Base-by-base conservation (phyloP, 2,797 vertebrate species). In the Labroides dimidiatus region DNA sequence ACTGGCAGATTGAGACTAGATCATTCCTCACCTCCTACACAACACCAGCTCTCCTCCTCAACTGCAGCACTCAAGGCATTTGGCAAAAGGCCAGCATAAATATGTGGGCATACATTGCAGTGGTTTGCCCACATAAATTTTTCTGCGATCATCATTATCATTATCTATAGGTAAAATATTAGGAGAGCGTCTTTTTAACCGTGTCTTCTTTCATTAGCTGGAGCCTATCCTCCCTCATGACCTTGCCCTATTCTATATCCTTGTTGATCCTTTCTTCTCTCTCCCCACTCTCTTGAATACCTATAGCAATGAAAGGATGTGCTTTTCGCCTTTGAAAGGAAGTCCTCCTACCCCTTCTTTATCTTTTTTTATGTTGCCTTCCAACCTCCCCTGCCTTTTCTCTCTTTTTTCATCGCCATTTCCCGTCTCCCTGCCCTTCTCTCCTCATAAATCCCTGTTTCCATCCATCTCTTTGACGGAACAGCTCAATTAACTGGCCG, bases 401-500 rank as follows among this genome's bases (percentile, higher is more conserved):
- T 62, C 47, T 19, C 9, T 44, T 54, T 59, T 73, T 64, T 66
- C 73, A 57, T 23, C 64, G n/a, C 60, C 53, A 50, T 68, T 60
- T 24, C 54, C 43, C 12, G 19, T 17, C 61, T 68, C 43, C 64
- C 68, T 58, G 27, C 72, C 76, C 62, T 13, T 53, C 75, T 87
- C 67, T 82, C 69, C 68, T 79, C 72, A 80, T 85, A 89, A 91
- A 91, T 91, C 90, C 88, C 77, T 16, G 36, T 78, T 87, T 82
- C 77, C 79, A 85, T 92, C 84, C 81, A 73, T 90, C 91, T 82
- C 80, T 91, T 84, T 89, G 84, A 86, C 79, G 62, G 72, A 88
- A 91, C 85, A 80, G 85, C 88, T 93, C 89, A 93, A 93, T 93
- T 92, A 93, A 88, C 65, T 58, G 43, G 64, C 44, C 73, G 15